These are phyloP conservation scores for Odontomyia ornata DNA, from an alignment of 2,888 invertebrate genomes.

Conservation along the genomic window DNA sequence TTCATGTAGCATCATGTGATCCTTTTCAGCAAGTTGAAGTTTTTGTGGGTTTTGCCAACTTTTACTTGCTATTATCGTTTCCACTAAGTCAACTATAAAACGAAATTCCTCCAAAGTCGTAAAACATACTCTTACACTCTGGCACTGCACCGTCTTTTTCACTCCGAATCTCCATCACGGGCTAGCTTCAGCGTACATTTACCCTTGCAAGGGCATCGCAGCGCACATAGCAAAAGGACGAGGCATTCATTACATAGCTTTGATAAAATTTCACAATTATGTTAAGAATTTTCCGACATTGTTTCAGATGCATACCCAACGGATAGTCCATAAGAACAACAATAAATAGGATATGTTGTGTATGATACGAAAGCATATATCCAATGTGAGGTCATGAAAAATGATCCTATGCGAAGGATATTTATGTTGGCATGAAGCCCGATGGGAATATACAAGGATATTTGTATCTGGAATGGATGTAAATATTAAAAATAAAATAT, in stretches of 20 bases:
- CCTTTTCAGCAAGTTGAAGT: background rate
- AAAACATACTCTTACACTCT: background rate
- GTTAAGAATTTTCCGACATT: conserved; percentile 33
- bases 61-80: background rate
- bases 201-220: background rate
- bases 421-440: too few species aligned
- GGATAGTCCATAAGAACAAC: background rate
- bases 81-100: conserved; percentile 31
- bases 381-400: too few species aligned
- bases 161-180: background rate
- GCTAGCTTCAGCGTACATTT: too few species aligned
- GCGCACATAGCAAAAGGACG: background rate
- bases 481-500: too few species aligned
- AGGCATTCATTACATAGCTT: conserved; percentile 4
- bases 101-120: conserved; percentile 12
- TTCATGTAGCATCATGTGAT: background rate
- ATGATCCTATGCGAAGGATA: too few species aligned
- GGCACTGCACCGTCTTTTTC: background rate
- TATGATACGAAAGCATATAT: background rate
- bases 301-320: conserved; percentile 4
- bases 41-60: conserved; percentile 20
- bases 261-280: conserved; percentile 19
- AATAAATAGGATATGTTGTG: background rate
- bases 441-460: too few species aligned
- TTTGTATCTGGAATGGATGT: too few species aligned